Percentiles rank a stretch among this genome's conserved stretches.
Evolutionary conservation across 53 echinoderm and acorn worm genomes (phyloP).

Genomic region (Echinarachnius parma): DNA sequence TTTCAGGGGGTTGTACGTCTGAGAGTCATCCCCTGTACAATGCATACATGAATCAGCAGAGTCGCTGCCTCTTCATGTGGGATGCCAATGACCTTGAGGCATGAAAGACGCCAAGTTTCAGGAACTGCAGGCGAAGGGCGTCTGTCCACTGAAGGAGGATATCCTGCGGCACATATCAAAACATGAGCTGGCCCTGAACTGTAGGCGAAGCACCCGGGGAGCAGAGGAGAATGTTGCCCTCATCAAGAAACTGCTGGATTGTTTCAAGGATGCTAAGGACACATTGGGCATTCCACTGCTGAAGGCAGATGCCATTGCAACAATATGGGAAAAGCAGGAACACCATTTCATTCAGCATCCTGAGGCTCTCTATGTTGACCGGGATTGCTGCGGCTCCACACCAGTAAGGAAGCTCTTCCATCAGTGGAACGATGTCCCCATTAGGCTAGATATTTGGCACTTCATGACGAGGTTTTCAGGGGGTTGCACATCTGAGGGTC

Average conservation of each 20-base stretch:
- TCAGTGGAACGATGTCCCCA: constrained; percentile 46
- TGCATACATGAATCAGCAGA: too few relatives aligned
- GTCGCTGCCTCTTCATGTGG: too few relatives aligned
- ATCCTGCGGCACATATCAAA: constrained; percentile 32
- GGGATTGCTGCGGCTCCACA: constrained; percentile 63
- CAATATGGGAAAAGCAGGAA: too few relatives aligned
- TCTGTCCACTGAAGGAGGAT: neutral
- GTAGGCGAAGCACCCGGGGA: constrained; percentile 40
- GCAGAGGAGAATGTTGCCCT: constrained; percentile 45
- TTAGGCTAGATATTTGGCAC: constrained; percentile 60
- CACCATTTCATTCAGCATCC: constrained; percentile 39
- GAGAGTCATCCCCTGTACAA: too few relatives aligned
- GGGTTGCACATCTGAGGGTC: constrained; percentile 27
- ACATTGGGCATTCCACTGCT: too few relatives aligned
- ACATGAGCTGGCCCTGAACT: constrained; percentile 49
- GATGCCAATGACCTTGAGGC: too few relatives aligned
- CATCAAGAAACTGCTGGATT: constrained; percentile 49
- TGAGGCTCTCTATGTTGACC: constrained; percentile 54
- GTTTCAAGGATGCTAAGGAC: too few relatives aligned
- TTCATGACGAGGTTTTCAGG: constrained; percentile 52
- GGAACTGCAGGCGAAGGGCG: constrained; percentile 23
- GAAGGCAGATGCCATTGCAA: too few relatives aligned
- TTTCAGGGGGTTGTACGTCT: too few relatives aligned
- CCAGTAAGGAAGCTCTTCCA: constrained; percentile 39
- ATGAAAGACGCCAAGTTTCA: constrained; percentile 35